These are phyloP conservation scores for Caenorhabditis afra DNA, from an alignment of 2,888 invertebrate species.

Conservation along the genomic window DNA sequence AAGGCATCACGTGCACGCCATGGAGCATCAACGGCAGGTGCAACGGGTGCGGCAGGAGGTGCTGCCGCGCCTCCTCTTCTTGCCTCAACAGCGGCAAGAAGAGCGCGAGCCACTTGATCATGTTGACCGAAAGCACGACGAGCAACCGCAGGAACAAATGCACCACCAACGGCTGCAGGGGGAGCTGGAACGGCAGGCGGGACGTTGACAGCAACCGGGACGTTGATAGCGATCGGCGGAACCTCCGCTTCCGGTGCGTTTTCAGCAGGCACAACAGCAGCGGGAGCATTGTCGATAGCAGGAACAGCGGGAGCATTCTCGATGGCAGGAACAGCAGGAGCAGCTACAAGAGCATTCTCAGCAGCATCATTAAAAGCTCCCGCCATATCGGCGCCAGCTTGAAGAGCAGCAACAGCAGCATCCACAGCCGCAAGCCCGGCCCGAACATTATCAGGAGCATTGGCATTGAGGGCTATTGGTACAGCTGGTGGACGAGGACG, in stretches of 20 bases:
- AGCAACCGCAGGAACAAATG: not conserved
- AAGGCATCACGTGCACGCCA: too few relatives aligned
- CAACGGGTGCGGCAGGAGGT: too few relatives aligned
- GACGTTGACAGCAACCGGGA: not conserved
- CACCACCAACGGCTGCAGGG: not conserved
- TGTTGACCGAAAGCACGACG: too few relatives aligned
- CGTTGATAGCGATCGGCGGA: not conserved
- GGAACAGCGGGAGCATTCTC: not conserved
- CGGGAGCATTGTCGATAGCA: not conserved
- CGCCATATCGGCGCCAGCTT: too few relatives aligned
- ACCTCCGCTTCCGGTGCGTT: conserved; percentile 1
- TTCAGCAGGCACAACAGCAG: not conserved
- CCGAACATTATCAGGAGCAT: not conserved
- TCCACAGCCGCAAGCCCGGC: not conserved
- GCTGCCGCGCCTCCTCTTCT: too few relatives aligned
- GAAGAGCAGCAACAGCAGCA: not conserved
- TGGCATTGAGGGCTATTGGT: not conserved
- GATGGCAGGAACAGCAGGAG: not conserved
- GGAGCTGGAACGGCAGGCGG: not conserved
- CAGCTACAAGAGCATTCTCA: not conserved
- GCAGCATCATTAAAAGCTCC: too few relatives aligned
- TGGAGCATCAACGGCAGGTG: too few relatives aligned
- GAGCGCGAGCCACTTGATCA: too few relatives aligned
- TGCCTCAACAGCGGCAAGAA: too few relatives aligned
- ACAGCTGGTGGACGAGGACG: not conserved